These are phyloP conservation scores for Synanthedon myopaeformis DNA, from an alignment of 2,888 invertebrate genomes.

Conservation along the genomic window DNA sequence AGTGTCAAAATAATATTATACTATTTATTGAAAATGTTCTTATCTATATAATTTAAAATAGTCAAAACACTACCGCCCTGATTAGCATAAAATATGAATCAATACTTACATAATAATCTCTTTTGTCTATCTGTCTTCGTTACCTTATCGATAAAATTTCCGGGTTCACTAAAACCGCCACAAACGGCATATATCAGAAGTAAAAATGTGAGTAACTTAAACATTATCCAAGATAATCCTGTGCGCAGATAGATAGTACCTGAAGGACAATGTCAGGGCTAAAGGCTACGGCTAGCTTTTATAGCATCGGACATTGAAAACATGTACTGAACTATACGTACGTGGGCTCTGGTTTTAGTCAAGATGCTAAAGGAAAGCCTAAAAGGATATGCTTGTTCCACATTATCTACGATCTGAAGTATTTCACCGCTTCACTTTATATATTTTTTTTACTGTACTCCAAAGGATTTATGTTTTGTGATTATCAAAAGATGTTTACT, in stretches of 20 bases:
- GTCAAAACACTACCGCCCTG: too few relatives aligned
- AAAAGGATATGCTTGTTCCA: conserved; percentile 49
- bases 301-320: conserved; percentile 48
- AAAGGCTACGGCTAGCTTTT: conserved; percentile 53
- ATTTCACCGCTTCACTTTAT: not conserved
- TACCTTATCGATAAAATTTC: conserved; percentile 8
- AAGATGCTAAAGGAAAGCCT: conserved; percentile 46
- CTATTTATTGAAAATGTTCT: too few relatives aligned
- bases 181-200: conserved; percentile 18
- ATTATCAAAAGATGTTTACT: not conserved
- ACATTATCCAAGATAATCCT: conserved; percentile 27
- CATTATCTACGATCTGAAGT: conserved; percentile 8
- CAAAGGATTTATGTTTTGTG: not conserved
- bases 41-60: too few relatives aligned
- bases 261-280: conserved; percentile 63
- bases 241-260: conserved; percentile 18
- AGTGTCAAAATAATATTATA: too few relatives aligned
- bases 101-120: conserved; percentile 43
- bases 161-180: conserved; percentile 11
- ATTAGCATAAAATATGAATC: not conserved
- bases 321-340: conserved; percentile 39
- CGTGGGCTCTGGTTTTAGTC: conserved; percentile 59
- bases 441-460: not conserved
- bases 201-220: conserved; percentile 23
- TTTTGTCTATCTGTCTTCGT: conserved; percentile 26